Evolutionary conservation across 2,113 vertebrate species (phyloP).

Genomic region (Myotis lucifugus): DNA sequence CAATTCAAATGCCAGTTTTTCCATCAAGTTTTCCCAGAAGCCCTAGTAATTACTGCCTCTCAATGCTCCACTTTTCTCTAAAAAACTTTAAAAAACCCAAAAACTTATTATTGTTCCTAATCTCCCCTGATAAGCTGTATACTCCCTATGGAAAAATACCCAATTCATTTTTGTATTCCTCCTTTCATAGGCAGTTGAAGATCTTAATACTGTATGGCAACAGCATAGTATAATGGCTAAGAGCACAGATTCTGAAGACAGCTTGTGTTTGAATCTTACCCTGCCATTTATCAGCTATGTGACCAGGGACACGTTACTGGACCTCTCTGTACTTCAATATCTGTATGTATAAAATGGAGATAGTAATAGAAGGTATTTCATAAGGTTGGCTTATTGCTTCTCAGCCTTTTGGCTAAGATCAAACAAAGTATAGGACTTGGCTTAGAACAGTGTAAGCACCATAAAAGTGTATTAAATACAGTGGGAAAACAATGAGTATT

Average conservation of each 20-base stretch:
- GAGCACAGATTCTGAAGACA: not conserved
- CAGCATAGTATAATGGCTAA: not conserved
- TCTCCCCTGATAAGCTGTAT: not conserved
- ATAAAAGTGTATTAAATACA: not conserved
- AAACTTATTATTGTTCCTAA: not conserved
- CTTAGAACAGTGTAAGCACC: not conserved
- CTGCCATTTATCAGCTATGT: not conserved
- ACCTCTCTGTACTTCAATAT: not conserved
- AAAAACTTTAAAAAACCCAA: not conserved
- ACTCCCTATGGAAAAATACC: not conserved
- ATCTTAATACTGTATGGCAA: conserved; percentile 9
- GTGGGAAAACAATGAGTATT: conserved; percentile 36
- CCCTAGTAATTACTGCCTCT: not conserved
- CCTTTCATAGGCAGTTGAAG: not conserved
- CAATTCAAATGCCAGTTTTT: not conserved
- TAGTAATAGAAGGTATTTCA: conserved; percentile 29
- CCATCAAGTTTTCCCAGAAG: not conserved
- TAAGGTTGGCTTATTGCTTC: not conserved
- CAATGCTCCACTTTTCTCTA: not conserved
- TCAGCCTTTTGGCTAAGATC: not conserved
- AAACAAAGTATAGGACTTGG: not conserved
- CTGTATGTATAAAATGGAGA: not conserved
- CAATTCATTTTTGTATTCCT: not conserved
- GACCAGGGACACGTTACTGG: not conserved
- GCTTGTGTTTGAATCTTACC: conserved; percentile 4